Evolutionary conservation across 2,888 invertebrate genomes (phyloP).

Genomic region (Leptopilina drosophilae): DNA sequence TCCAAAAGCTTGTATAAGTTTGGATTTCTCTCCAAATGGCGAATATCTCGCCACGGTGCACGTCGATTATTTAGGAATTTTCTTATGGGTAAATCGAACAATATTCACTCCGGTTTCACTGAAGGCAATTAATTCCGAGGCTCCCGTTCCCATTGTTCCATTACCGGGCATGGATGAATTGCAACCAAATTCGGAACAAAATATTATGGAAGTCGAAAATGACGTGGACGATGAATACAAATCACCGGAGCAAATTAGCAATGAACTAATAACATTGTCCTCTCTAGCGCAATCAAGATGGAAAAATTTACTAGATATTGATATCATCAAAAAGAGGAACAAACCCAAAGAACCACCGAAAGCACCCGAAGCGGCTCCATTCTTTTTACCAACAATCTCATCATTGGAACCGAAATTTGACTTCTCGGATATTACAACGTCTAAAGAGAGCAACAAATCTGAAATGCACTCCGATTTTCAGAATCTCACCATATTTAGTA

Average conservation of each 20-base stretch:
- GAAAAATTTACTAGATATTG: slow-evolving; percentile 92
- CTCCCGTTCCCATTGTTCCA: slow-evolving; percentile 79
- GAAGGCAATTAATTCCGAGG: slow-evolving; percentile 80
- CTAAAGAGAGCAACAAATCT: slow-evolving; percentile 77
- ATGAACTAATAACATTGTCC: slow-evolving; percentile 90
- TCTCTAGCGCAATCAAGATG: slow-evolving; percentile 91
- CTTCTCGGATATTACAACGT: slow-evolving; percentile 78
- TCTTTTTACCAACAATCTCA: slow-evolving; percentile 95
- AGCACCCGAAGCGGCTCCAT: slow-evolving; percentile 92
- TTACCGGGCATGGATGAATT: slow-evolving; percentile 77
- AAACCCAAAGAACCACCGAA: slow-evolving; percentile 92
- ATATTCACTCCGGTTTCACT: slow-evolving; percentile 90
- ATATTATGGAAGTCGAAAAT: slow-evolving; percentile 76
- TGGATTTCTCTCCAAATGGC: slow-evolving; percentile 94
- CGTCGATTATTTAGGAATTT: slow-evolving; percentile 91
- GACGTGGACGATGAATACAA: slow-evolving; percentile 81
- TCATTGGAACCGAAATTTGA: slow-evolving; percentile 91
- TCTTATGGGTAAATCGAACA: slow-evolving; percentile 95
- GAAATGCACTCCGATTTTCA: slow-evolving; percentile 80
- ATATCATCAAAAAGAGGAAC: slow-evolving; percentile 91
- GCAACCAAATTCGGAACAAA: slow-evolving; percentile 77
- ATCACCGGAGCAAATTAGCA: slow-evolving; percentile 87
- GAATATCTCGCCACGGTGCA: slow-evolving; percentile 94
- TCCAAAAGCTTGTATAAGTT: slow-evolving; percentile 88
- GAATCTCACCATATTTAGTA: slow-evolving; percentile 85